These are phyloP conservation scores for Anadara kagoshimensis DNA, from an alignment of 1,140 invertebrate species.

Conservation along the genomic window DNA sequence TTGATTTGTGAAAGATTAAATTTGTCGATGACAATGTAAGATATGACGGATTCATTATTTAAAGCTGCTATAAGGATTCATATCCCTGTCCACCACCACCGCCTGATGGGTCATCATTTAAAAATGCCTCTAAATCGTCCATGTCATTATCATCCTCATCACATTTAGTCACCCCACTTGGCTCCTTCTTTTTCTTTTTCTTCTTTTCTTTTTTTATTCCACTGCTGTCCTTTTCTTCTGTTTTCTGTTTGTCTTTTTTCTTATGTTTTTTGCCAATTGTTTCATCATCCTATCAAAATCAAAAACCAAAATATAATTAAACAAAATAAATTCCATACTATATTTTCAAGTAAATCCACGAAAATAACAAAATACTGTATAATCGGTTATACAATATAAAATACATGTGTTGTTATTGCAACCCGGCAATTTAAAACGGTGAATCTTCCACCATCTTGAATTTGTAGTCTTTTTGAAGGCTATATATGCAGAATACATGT, in stretches of 20 bases:
- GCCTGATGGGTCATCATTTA: conserved; percentile 53
- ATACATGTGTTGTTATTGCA: too few relatives aligned
- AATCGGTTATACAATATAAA: too few relatives aligned
- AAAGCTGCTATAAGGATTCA: conserved; percentile 46
- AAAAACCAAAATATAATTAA: not conserved
- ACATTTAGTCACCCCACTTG: conserved; percentile 70
- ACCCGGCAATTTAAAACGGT: too few relatives aligned
- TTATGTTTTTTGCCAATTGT: conserved; percentile 73
- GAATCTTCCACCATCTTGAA: too few relatives aligned
- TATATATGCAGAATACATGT: too few relatives aligned
- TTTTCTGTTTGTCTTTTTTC: conserved; percentile 74
- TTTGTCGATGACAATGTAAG: too few relatives aligned
- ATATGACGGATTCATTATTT: too few relatives aligned
- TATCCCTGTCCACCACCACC: conserved; percentile 45
- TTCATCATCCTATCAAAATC: conserved; percentile 76
- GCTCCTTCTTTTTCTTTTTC: conserved; percentile 75
- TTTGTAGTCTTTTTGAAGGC: too few relatives aligned
- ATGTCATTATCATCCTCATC: conserved; percentile 68
- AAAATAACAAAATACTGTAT: not conserved
- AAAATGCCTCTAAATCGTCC: conserved; percentile 81
- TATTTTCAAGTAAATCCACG: not conserved
- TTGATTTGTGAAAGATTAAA: too few relatives aligned
- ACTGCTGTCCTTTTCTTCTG: conserved; percentile 61
- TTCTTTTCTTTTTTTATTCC: conserved; percentile 62
- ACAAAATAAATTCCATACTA: not conserved